Percentiles rank a stretch among this genome's conserved stretches.
Conservation (phyloP, 2,888 invertebrate genomes). For the Yponomeuta plumbellus region DNA sequence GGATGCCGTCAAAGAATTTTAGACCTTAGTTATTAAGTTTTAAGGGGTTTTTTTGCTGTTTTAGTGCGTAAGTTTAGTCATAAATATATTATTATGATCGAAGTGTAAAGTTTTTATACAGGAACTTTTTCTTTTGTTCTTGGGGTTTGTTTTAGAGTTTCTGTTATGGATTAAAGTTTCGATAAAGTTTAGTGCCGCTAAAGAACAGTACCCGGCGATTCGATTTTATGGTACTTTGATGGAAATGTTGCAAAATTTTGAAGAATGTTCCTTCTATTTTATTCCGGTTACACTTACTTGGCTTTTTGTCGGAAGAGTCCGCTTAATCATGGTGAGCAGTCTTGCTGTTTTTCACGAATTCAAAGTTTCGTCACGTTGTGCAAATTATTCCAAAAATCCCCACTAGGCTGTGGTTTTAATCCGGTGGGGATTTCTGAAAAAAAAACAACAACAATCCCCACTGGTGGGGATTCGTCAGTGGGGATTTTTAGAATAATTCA, state of each 20-base stretch:
- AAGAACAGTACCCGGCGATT: not conserved
- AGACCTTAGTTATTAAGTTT: not conserved
- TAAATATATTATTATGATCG: not conserved
- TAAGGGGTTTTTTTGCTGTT: not conserved
- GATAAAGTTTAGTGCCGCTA: not conserved
- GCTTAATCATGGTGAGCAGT: too few relatives aligned
- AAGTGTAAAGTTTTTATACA: slow-evolving; percentile 2
- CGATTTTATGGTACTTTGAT: not conserved
- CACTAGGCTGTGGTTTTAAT: too few relatives aligned
- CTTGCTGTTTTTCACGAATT: too few relatives aligned
- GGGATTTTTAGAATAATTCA: too few relatives aligned
- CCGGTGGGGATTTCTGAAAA: too few relatives aligned
- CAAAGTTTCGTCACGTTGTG: too few relatives aligned
- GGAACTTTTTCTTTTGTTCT: not conserved
- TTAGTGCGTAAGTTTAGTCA: not conserved
- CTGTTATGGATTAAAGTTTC: not conserved
- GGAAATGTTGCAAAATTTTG: not conserved
- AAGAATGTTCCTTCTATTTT: too few relatives aligned
- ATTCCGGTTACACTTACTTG: too few relatives aligned
- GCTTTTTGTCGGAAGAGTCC: too few relatives aligned
- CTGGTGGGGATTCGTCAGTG: too few relatives aligned
- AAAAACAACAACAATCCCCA: too few relatives aligned
- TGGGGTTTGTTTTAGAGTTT: not conserved
- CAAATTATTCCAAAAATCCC: too few relatives aligned
- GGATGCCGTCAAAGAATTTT: not conserved